Base-by-base conservation (phyloP, 2,888 invertebrate species). In the Oxystoma pomonae region DNA sequence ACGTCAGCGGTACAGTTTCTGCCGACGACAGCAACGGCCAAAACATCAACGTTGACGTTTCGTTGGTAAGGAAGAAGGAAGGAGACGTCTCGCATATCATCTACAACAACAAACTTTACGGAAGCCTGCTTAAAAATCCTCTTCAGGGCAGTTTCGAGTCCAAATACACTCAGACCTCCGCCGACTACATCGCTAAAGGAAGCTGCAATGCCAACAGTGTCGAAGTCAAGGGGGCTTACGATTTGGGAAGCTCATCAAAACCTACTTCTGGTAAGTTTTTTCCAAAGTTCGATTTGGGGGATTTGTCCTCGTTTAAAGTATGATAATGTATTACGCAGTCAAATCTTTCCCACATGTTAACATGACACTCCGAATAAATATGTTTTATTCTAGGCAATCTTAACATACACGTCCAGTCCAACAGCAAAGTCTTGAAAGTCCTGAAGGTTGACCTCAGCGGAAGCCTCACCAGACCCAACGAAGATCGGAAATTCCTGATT, bases 371-470 rank as follows among this genome's bases (percentile, higher is more conserved):
- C n/a, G n/a, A n/a, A n/a, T n/a, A n/a, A n/a, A n/a, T n/a, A n/a
- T n/a, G 3, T 35, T 35, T 35, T 35, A 35, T 35, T 35, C 35
- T 35, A 35, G 35, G 83, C n/a, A 84, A 86, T 21, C 65, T 80
- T 51, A 76, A 80, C 0, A 18, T 85, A 0, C 81, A 82, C 2
- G 7, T 88, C 0, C 81, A 83, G 18, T 74, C 87, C 19, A 87
- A 88, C 0, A 81, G 83, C 59, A 84, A 87, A 1, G 83, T 83
- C 51, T 78, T 87, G 0, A 87, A 85, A 61, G 83, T 84, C 67
- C 71, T 88, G 56, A 86, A 85, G 70, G 75, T 81, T 49, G 77
- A 80, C 1, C 77, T 82, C 0, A 71, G 74, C 18, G 79, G 80
- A 0, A 79, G 77, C 12, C 16, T 80, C 0, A 57, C 78, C 16